Conservation (phyloP, 2,888 invertebrate species). For the Protula sp. region DNA sequence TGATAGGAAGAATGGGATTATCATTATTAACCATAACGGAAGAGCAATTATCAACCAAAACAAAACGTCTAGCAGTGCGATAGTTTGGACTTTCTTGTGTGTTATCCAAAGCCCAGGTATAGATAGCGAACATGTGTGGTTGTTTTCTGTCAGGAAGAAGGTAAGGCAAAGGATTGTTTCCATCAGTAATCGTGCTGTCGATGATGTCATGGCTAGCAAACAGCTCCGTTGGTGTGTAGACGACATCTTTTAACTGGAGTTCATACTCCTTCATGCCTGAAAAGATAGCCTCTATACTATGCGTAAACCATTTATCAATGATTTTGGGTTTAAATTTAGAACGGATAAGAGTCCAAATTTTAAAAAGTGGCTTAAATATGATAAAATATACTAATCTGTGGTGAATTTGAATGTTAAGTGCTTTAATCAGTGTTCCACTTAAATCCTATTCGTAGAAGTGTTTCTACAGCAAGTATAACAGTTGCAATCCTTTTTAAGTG, state of each 20-base stretch:
- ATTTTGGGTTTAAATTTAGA: too few relatives aligned
- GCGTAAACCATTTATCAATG: too few relatives aligned
- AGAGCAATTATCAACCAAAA: background rate
- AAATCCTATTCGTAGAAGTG: too few relatives aligned
- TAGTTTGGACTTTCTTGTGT: background rate
- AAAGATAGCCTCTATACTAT: too few relatives aligned
- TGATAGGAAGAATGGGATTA: background rate
- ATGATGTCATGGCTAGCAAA: background rate
- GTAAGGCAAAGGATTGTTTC: too few relatives aligned
- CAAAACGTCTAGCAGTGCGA: background rate
- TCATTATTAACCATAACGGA: background rate
- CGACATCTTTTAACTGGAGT: background rate
- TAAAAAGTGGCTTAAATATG: too few relatives aligned
- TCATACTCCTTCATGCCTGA: background rate
- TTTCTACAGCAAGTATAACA: too few relatives aligned
- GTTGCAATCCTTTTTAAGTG: too few relatives aligned
- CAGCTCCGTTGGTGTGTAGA: background rate
- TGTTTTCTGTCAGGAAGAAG: background rate
- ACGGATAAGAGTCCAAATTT: too few relatives aligned
- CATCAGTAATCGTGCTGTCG: background rate
- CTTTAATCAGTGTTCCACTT: too few relatives aligned
- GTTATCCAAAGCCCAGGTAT: background rate
- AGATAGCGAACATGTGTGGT: background rate
- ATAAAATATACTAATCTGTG: too few relatives aligned
- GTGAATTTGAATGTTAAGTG: too few relatives aligned